These are phyloP conservation scores for Alauda arvensis DNA, from an alignment of 2,797 vertebrate species.

Conservation along the genomic window DNA sequence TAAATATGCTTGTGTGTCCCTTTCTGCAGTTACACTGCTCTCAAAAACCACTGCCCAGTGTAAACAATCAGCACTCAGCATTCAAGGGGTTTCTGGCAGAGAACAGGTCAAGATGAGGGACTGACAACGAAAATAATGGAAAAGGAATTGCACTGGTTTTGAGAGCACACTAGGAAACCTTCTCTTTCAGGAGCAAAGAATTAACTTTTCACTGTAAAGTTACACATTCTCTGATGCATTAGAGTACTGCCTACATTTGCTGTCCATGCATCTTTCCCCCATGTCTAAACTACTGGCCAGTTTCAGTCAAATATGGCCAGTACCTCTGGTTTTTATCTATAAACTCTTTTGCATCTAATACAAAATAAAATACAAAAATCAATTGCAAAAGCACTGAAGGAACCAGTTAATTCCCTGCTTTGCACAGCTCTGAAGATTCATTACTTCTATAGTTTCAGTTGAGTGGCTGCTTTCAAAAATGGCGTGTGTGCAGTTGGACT, in stretches of 20 bases:
- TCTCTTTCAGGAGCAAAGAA: neutral
- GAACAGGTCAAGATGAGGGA: neutral
- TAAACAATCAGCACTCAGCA: neutral
- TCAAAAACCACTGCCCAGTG: neutral
- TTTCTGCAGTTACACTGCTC: neutral
- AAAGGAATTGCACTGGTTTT: neutral
- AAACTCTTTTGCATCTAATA: neutral
- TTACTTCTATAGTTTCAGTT: conserved; percentile 23
- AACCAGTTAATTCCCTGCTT: neutral
- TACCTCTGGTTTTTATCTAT: neutral
- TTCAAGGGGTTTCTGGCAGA: neutral
- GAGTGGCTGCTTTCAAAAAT: conserved; percentile 34
- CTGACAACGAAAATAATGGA: neutral
- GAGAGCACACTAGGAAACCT: neutral
- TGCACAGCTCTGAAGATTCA: neutral
- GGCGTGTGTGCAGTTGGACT: neutral
- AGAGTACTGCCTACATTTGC: neutral
- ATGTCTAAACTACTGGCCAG: neutral
- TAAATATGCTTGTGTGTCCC: neutral
- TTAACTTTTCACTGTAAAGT: neutral
- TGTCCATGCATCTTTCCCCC: neutral
- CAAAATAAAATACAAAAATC: neutral
- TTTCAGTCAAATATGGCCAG: neutral
- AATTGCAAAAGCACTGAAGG: neutral
- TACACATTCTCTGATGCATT: neutral